Conservation (phyloP, 2,797 vertebrate genomes). For the Sparidentex hasta region DNA sequence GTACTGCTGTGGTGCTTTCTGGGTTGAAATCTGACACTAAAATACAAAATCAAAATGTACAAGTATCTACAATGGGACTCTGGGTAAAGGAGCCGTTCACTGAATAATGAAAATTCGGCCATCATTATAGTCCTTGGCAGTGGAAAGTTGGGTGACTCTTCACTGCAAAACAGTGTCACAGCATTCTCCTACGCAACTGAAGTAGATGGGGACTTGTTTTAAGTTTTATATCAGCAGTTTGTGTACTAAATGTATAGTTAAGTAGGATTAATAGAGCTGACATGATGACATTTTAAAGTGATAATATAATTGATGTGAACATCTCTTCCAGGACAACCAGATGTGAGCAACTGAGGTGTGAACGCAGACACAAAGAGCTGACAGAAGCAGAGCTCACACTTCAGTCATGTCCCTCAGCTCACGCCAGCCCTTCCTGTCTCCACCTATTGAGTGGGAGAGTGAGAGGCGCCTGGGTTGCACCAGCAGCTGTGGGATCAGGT, state of each 20-base stretch:
- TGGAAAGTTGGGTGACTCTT: too few relatives aligned
- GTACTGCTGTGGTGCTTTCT: background rate
- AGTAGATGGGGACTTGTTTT: too few relatives aligned
- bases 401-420: slow-evolving; percentile 56
- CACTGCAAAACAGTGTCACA: too few relatives aligned
- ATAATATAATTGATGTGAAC: background rate
- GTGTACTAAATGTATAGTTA: background rate
- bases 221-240: background rate
- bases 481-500: slow-evolving; percentile 83
- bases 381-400: slow-evolving; percentile 38
- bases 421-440: slow-evolving; percentile 68
- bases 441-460: slow-evolving; percentile 79
- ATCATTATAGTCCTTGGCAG: too few relatives aligned
- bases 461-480: slow-evolving; percentile 81
- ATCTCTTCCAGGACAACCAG: slow-evolving; percentile 5
- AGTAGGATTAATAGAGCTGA: background rate
- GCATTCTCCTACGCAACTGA: too few relatives aligned
- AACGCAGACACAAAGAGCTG: slow-evolving; percentile 43
- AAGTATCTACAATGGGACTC: background rate
- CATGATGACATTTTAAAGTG: slow-evolving; percentile 1
- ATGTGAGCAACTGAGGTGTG: slow-evolving; percentile 29
- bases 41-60: slow-evolving; percentile 13
- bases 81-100: background rate
- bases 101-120: too few relatives aligned
- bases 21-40: background rate